Evolutionary conservation across 2,888 invertebrate species (phyloP), one percentile per base, ranked within the genome.

Genomic region (Nebria salina): DNA sequence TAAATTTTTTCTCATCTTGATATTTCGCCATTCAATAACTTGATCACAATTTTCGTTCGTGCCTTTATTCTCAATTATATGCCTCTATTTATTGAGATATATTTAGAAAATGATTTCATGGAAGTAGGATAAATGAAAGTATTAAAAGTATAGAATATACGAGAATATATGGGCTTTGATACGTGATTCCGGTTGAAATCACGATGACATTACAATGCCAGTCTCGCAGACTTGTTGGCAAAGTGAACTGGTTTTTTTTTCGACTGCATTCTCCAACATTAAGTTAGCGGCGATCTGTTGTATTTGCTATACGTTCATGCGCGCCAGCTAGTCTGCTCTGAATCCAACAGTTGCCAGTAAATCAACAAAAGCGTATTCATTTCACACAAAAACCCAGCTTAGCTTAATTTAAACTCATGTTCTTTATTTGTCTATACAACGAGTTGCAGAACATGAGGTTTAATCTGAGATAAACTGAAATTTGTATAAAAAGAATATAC

Each of bases 181-280:
- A 2, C 7, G 54, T 54, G 54, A 54, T 54, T 54, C 54, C 54
- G 25, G 70, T 20, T 70, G 25, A 25, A 70, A 70, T 70, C 34
- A 25, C 70, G 70, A 34, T 70, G 70, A 34, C 70, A 70, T 70
- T 70, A 70, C 70, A 70, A 70, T 70, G 70, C 26, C 11, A 70
- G 70, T 70, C 70, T 20, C 70, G 70, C 70, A 70, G 70, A 26
- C 70, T 54, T 70, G 70, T 26, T 70, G 70, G 70, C 70, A 70
- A 70, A 70, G 70, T 70, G 70, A 34, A 20, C 70, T 70, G 70
- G 70, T 54, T 54, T 54, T 70, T 54, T 54, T 70, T 70, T 34
- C 26, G 11, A 26, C 70, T 70, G 70, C 70, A 70, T 70, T 70
- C 70, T 70, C 70, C 11, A 54, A 54, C 54, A 54, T 70, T 25